A percentile compares a stretch with the other conserved stretches of the same genome.
Conservation (phyloP, 1,140 invertebrate species). For the Heliconius hermathena region DNA sequence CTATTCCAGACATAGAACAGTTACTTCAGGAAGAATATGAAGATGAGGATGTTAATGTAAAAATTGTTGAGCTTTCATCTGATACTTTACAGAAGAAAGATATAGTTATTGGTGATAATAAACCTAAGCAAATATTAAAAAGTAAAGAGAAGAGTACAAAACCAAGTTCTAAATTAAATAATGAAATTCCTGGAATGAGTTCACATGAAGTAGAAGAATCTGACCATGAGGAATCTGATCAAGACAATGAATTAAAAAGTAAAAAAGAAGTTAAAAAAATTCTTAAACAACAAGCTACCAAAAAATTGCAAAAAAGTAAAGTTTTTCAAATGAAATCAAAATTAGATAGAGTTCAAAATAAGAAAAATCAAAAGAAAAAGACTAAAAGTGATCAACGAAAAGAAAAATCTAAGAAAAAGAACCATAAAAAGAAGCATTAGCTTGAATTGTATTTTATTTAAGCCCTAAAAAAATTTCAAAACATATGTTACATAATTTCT, state of each 20-base stretch:
- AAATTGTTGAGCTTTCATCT: constrained; percentile 87
- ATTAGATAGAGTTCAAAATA: constrained; percentile 84
- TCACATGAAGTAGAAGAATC: constrained; percentile 73
- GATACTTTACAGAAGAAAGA: constrained; percentile 85
- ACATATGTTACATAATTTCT: constrained; percentile 3
- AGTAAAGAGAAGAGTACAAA: constrained; percentile 45
- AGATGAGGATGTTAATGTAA: constrained; percentile 88
- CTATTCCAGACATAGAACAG: constrained; percentile 86
- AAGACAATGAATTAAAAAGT: constrained; percentile 76
- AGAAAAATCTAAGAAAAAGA: constrained; percentile 73
- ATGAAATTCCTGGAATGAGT: constrained; percentile 74
- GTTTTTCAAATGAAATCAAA: constrained; percentile 87
- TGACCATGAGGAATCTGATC: constrained; percentile 63
- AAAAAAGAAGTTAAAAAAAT: constrained; percentile 85
- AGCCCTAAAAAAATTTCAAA: neutral
- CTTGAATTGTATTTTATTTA: neutral
- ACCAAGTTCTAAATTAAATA: constrained; percentile 40
- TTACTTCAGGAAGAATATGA: constrained; percentile 86
- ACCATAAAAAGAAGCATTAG: constrained; percentile 65
- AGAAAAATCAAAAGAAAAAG: constrained; percentile 79
- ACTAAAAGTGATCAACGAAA: constrained; percentile 63
- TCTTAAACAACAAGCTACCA: constrained; percentile 85
- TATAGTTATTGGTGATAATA: constrained; percentile 87
- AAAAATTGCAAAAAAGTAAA: constrained; percentile 88
- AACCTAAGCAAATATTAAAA: constrained; percentile 65